Evolutionary conservation across 2,888 invertebrate genomes (phyloP), one percentile per base, ranked within the genome.

Genomic region (Apoda limacodes): DNA sequence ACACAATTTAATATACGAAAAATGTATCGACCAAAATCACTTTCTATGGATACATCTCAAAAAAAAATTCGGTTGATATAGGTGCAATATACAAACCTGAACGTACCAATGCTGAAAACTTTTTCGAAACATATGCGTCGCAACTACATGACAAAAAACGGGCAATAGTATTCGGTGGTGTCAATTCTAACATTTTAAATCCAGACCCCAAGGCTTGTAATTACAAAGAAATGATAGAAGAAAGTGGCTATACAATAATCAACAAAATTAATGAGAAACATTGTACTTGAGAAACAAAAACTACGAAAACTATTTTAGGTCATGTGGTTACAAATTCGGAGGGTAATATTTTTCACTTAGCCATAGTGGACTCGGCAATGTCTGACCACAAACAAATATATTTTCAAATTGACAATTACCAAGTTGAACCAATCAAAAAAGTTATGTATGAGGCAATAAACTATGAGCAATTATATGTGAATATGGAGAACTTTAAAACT

Each of bases 261-360:
- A 42, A 42, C 19, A 39, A 39, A 28, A 28, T 40, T 2, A 19
- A 34, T 9, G 10, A 14, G 13, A 13, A 29, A 10, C 36, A 32
- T 24, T 34, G 42, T 14, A 45, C 45, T 1, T 34, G 42, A 4
- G 32, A 38, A 23, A 42, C 36, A 0, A 13, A 13, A 4, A 32
- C 20, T 6, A 30, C 26, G 15, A 34, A 37, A n/a, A 25, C 39
- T 4, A 24, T 43, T 9, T 13, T 43, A 26, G 43, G 43, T 19
- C 42, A 45, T 13, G 22, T 42, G 1, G 32, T 29, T 13, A 28
- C 39, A n/a, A 41, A 39, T 9, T 9, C 40, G 12, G 27, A 12
- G 10, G 20, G 37, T 5, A 23, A 35, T n/a, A 5, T 15, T 2
- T 40, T 41, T 9, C 24, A 37, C 13, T 12, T 46, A 9, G 23